phyloP scores from a whole-genome alignment of 2,888 invertebrate genomes.

The Dascillus cervinus region DNA sequence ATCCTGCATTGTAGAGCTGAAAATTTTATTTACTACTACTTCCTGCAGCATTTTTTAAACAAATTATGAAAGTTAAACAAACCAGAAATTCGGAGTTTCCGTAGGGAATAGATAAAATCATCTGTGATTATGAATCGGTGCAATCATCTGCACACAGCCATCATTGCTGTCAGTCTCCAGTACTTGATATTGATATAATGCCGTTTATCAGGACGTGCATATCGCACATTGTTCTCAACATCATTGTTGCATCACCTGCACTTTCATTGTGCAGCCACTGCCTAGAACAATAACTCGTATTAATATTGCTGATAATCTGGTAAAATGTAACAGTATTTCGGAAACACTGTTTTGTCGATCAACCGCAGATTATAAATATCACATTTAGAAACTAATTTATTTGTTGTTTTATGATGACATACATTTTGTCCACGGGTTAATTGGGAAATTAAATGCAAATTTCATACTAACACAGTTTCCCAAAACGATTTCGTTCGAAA shows the following conservation, averaged over 20 bases:
- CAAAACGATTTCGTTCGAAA: too few species aligned
- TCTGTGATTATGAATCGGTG: too few species aligned
- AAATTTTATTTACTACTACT: too few species aligned
- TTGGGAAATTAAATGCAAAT: too few species aligned
- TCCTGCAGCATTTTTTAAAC: too few species aligned
- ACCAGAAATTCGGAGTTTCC: too few species aligned
- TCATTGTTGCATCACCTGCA: slow-evolving; percentile 22
- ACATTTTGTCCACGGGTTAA: background rate
- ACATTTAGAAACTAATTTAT: slow-evolving; percentile 15
- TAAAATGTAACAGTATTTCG: slow-evolving; percentile 21
- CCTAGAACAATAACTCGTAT: slow-evolving; percentile 27
- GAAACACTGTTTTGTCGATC: slow-evolving; percentile 17
- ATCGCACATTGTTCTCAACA: slow-evolving; percentile 29
- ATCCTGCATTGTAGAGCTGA: too few species aligned
- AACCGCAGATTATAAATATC: slow-evolving; percentile 15
- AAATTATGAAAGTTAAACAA: too few species aligned
- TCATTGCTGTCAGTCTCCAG: too few species aligned
- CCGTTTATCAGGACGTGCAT: slow-evolving; percentile 32
- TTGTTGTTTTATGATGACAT: background rate
- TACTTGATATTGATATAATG: slow-evolving; percentile 15
- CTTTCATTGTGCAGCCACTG: slow-evolving; percentile 24
- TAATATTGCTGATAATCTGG: slow-evolving; percentile 28
- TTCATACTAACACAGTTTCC: too few species aligned
- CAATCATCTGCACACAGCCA: too few species aligned
- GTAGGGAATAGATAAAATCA: too few species aligned